phyloP scores from a whole-genome alignment of 2,113 vertebrate genomes.

The Platichthys stellatus region DNA sequence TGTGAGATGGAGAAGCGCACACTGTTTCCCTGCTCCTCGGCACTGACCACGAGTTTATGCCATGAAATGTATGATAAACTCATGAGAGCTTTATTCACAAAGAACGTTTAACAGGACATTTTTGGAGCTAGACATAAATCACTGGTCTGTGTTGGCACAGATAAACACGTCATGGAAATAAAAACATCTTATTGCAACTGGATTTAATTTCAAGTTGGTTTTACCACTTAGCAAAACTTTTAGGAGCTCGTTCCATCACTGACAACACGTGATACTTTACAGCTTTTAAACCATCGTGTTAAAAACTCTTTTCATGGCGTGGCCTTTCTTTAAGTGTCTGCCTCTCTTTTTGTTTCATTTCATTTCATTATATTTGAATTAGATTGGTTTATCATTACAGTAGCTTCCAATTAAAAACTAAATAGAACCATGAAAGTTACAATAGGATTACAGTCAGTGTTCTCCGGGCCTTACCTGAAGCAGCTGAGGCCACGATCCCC shows the following conservation, averaged over 20 bases:
- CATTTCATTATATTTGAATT: neutral
- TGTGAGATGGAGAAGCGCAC: neutral
- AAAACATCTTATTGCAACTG: neutral
- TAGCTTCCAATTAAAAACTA: too few species aligned
- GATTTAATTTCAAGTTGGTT: neutral
- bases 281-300: neutral
- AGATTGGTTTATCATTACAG: neutral
- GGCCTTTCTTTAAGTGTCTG: too few species aligned
- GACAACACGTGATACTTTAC: neutral
- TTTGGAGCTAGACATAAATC: neutral
- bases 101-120: neutral
- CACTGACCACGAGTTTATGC: constrained; percentile 17
- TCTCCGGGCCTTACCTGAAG: constrained; percentile 69
- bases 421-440: rapidly evolving
- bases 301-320: neutral
- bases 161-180: neutral
- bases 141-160: neutral
- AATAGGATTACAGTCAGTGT: neutral
- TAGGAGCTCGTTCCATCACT: neutral
- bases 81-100: neutral
- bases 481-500: constrained; percentile 62
- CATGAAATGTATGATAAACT: constrained; percentile 21
- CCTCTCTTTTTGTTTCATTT: neutral
- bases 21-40: constrained; percentile 4
- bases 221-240: neutral